phyloP scores from a whole-genome alignment of 2,888 invertebrate genomes.

The Nomada ruficornis region DNA sequence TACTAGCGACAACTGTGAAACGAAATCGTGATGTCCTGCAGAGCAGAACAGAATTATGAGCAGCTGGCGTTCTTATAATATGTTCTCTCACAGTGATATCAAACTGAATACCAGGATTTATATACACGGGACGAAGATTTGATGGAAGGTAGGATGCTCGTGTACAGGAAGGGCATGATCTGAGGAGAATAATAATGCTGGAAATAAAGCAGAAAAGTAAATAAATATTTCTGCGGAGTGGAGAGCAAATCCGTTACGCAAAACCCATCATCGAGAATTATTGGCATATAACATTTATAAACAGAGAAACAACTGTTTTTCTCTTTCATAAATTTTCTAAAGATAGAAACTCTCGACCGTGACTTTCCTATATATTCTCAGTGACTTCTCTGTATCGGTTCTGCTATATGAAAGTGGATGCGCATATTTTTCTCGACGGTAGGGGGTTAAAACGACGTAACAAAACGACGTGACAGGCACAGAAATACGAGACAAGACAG shows the following conservation, averaged over 20 bases:
- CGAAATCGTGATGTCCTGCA: neutral
- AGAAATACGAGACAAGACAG: constrained; percentile 24
- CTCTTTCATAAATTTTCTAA: no score
- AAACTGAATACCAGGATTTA: constrained; percentile 30
- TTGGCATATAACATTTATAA: neutral
- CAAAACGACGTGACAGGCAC: constrained; percentile 13
- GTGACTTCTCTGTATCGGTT: constrained; percentile 13
- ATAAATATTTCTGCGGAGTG: constrained; percentile 12
- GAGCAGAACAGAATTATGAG: constrained; percentile 16
- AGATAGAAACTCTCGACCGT: neutral
- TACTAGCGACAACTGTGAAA: neutral
- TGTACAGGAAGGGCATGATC: no score
- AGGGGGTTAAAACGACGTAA: constrained; percentile 8
- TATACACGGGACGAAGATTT: constrained; percentile 10
- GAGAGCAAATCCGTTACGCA: neutral
- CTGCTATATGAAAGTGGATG: constrained; percentile 59
- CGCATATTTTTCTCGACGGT: constrained; percentile 26
- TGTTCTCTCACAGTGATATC: constrained; percentile 25
- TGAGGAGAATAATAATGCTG: constrained; percentile 19
- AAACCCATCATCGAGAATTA: neutral
- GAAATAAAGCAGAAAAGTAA: constrained; percentile 20
- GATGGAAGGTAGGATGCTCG: neutral
- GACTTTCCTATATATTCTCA: neutral
- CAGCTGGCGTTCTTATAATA: neutral
- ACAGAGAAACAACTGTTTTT: neutral